These are phyloP conservation scores for Arothron firmamentum DNA, from an alignment of 2,113 vertebrate species.

Conservation along the genomic window DNA sequence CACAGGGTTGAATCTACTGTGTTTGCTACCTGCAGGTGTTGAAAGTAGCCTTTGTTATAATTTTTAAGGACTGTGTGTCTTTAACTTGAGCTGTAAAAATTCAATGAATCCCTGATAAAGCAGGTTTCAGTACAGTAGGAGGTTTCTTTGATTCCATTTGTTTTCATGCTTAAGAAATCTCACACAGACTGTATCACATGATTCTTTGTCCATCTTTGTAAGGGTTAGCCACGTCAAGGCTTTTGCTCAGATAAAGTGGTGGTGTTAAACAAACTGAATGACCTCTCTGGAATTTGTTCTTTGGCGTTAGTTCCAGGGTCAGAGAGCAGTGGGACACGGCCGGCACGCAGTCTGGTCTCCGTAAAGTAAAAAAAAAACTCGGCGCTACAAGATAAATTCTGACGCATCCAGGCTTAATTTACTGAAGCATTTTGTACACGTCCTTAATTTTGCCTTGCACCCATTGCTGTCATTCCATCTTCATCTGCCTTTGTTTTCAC, in stretches of 20 bases:
- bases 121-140: conserved; percentile 4
- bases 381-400: too few species aligned
- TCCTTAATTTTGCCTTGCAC: not conserved
- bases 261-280: not conserved
- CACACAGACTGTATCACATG: not conserved
- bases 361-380: too few species aligned
- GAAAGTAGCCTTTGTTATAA: not conserved
- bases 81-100: not conserved
- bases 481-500: not conserved
- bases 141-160: conserved; percentile 1
- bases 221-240: not conserved
- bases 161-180: not conserved
- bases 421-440: too few species aligned
- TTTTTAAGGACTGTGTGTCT: conserved; percentile 1
- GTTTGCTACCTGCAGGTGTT: not conserved
- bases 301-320: not conserved
- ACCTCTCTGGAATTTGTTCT: conserved; percentile 10
- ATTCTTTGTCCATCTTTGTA: not conserved
- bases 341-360: too few species aligned
- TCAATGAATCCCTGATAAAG: conserved; percentile 21
- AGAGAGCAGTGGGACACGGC: too few species aligned
- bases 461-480: not conserved
- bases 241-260: not conserved
- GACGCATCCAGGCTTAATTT: not conserved
- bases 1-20: conserved; percentile 8